Percentiles rank a stretch among this genome's conserved stretches.
These are phyloP conservation scores for Dinothrombium tinctorium DNA, from an alignment of 1,140 invertebrate genomes.

Conservation along the genomic window DNA sequence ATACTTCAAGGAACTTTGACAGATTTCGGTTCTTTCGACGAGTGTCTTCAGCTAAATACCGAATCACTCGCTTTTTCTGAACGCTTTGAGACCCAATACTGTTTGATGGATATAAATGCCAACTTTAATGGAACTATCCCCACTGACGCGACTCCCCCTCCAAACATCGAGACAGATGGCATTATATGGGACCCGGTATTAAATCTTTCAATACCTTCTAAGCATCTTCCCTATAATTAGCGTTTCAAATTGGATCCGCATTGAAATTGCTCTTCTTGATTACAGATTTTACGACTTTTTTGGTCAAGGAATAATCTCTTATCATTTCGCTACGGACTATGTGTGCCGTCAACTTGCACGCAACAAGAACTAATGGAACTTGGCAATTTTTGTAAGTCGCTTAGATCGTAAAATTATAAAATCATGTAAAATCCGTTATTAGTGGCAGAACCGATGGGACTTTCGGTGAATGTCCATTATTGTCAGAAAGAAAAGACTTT, in stretches of 20 bases:
- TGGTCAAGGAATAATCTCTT: constrained; percentile 3
- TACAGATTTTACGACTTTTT: neutral
- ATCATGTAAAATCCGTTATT: neutral
- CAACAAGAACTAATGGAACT: constrained; percentile 13
- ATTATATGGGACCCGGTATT: constrained; percentile 1
- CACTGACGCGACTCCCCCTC: neutral
- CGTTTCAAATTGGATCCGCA: neutral
- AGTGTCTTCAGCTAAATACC: constrained; percentile 15
- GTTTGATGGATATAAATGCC: constrained; percentile 1
- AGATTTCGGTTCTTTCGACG: constrained; percentile 20
- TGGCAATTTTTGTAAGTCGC: constrained; percentile 13
- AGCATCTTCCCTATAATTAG: neutral
- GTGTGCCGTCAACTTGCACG: constrained; percentile 15
- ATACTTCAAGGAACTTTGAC: constrained; percentile 18
- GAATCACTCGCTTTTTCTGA: neutral
- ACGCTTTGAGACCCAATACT: constrained; percentile 1
- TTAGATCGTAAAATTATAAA: neutral
- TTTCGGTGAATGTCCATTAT: neutral
- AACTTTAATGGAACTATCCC: neutral
- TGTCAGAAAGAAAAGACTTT: neutral
- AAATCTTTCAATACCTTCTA: neutral
- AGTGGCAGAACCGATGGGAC: constrained; percentile 3
- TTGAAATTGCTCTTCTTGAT: neutral
- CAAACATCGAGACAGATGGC: neutral
- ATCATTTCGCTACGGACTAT: constrained; percentile 13